These are phyloP conservation scores for Esox masquinongy DNA, from an alignment of 2,797 vertebrate species.

Conservation along the genomic window DNA sequence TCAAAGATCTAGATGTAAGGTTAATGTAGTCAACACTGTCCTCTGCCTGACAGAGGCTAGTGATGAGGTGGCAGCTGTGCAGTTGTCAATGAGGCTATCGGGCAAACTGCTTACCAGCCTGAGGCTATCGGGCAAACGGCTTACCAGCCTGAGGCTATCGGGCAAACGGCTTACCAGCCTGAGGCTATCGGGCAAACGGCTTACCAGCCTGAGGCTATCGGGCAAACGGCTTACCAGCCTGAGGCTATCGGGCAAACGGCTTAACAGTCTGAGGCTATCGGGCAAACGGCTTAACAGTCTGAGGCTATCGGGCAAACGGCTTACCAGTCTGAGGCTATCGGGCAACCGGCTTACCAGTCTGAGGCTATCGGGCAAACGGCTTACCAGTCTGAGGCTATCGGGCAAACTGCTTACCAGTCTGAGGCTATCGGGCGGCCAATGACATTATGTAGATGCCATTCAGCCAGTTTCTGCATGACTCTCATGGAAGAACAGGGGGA, in stretches of 20 bases:
- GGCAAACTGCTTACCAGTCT: conserved; percentile 31
- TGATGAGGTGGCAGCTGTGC: conserved; percentile 26
- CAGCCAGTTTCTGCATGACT: conserved; percentile 22
- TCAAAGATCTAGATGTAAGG: conserved; percentile 4
- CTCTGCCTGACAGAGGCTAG: conserved; percentile 15
- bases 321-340: background rate
- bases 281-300: background rate
- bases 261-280: no score
- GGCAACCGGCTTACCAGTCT: background rate
- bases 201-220: background rate
- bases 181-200: conserved; percentile 34
- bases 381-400: background rate
- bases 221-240: background rate
- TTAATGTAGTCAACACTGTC: conserved; percentile 11
- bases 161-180: background rate
- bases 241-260: no score
- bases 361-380: no score
- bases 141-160: no score
- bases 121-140: background rate
- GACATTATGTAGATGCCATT: conserved; percentile 42
- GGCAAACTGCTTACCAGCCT: conserved; percentile 30
- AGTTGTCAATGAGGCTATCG: conserved; percentile 44
- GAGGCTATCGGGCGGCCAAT: conserved; percentile 20
- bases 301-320: conserved; percentile 34
- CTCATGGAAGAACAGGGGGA: conserved; percentile 14